Base-by-base conservation (phyloP, 2,888 invertebrate genomes). In the Allygus modestus region DNA sequence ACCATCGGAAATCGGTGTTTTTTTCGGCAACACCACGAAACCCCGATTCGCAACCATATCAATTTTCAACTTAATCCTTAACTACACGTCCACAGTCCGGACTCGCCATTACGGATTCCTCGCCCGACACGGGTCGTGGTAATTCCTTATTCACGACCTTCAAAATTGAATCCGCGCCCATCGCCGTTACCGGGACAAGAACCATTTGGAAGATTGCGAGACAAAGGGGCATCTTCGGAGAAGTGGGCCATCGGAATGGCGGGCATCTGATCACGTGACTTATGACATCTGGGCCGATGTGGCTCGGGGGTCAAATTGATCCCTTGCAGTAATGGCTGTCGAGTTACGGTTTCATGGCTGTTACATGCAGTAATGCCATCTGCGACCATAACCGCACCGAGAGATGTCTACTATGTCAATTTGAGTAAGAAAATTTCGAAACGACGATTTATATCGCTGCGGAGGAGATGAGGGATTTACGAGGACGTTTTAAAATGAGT, bases 181-280 rank as follows among this genome's bases (percentile, higher is more conserved):
- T 43, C 43, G 20, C 28, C 17, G 28, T 46, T 33, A 23, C 43
- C 12, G 15, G 37, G 71, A 20, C 43, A 37, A 9, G 43, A 43
- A 75, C 9, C 77, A 77, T 77, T 77, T 77, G 46, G 43, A 46
- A 77, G 41, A 77, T 77, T 77, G 46, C 77, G 46, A 46, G 77
- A 77, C 77, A 77, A 77, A 77, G 77, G 77, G 46, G 41, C 41
- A 46, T 41, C 73, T 77, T 77, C 77, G 37, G 12, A 51, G 77
- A 77, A 77, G 77, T 77, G 51, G 77, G 77, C 77, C 77, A 51
- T 73, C 41, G 73, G 77, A 46, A 77, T 77, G 28, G 51, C 77
- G 5, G 26, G 12, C 37, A 28, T 37, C 37, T 7, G 41, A 17
- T 41, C 41, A 41, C 28, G 31, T 69, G 69, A 69, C 69, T 69